Evolutionary conservation across 2,797 vertebrate genomes (phyloP), one percentile per base, ranked within the genome.

Genomic region (Furcifer pardalis): DNA sequence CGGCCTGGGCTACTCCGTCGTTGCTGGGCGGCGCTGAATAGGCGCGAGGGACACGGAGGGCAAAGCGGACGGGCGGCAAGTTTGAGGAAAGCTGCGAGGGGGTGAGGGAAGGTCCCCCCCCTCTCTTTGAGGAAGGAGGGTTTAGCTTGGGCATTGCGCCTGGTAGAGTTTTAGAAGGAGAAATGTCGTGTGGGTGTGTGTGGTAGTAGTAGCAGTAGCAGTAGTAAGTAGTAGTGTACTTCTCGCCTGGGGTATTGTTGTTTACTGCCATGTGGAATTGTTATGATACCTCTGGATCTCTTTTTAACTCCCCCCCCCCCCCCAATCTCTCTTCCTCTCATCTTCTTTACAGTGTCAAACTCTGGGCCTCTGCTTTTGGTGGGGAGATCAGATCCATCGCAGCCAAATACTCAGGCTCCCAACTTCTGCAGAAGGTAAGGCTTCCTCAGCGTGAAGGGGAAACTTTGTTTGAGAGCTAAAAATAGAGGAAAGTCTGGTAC

Each of bases 301-400:
- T 68, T 19, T 68, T 35, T 35, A 37, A 37, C 19, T 17, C 2
- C 21, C 5, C 5, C 17, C n/a, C n/a, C 13, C n/a, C 65, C 4
- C 12, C n/a, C 15, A 2, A 10, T 52, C 49, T 13, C 17, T 52
- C 17, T 15, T 52, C 17, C 17, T 15, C n/a, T 30, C 35, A 37
- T 40, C 30, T 44, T 2, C 84, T 87, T 90, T 87, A 32, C 94
- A 99, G 98, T 89, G 98, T 99, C 91, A 99, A 99, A 96, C 97
- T 99, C 71, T 99, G 98, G 98, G 98, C 98, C 95, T 99, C 98
- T 52, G 98, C 98, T 3, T 99, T 99, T 92, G 98, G 98, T 92
- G 98, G 98, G 75, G 98, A 99, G 94, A 98, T 99, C 95, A 98
- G 99, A 96, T 99, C 98, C 95, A 99, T 99, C 89, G 98, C 98